Evolutionary conservation across 2,797 vertebrate species (phyloP), one percentile per base, ranked within the genome.

Genomic region (Peromyscus nudipes): DNA sequence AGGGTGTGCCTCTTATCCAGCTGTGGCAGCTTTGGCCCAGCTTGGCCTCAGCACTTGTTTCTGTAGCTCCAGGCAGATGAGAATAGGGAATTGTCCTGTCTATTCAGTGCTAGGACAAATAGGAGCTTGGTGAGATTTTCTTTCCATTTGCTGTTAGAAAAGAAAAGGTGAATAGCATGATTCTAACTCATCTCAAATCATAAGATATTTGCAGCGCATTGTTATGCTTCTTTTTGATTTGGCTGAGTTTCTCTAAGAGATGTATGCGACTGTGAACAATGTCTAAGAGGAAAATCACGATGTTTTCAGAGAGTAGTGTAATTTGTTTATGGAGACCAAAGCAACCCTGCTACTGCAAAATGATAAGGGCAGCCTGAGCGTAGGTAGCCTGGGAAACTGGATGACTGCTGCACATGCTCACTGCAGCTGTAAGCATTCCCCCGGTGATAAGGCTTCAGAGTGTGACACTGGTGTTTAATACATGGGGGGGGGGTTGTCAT

Each of bases 11-110:
- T 37, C 96, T 79, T 81, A 82, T 81, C 75, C 40, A 93, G 95
- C 62, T 81, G 82, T 91, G 90, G 52, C 10, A 16, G 77, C 93
- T 80, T 81, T 80, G 40, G 0, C 5, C 25, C 43, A 55, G 62
- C 94, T 49, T 71, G 67, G 94, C 64, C 88, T 94, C 4, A 0
- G 81, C 57, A 77, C 92, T 76, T 69, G 37, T 57, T 89, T 25
- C 14, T 19, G 2, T 85, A 40, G 96, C 4, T 96, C 89, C 93
- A 96, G 69, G 93, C 69, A 96, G 97, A 93, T 2, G 40, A 95
- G 95, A 97, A 55, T 46, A 83, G 69, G 8, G 64, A 90, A 43
- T 37, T 46, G 91, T 96, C 82, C 2, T 49, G 67, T 57, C 95
- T 93, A 73, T 91, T 94, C 6, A 93, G 34, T 29, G n/a, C 49